Evolutionary conservation across 2,888 invertebrate species (phyloP).

Genomic region (Cerastis leucographa): DNA sequence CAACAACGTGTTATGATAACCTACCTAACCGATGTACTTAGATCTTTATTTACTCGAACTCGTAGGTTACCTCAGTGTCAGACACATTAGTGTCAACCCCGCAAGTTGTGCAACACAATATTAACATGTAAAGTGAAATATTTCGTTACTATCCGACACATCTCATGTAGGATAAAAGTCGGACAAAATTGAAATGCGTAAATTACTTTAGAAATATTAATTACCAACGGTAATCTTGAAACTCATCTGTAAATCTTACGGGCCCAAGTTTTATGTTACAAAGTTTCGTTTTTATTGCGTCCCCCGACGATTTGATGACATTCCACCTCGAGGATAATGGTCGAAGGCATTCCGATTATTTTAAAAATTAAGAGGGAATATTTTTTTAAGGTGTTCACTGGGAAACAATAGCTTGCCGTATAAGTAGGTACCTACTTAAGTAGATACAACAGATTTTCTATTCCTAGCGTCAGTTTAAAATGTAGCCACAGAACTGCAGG

Average conservation of each 20-base stretch:
- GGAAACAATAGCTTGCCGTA: slow-evolving; percentile 23
- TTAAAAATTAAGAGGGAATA: slow-evolving; percentile 32
- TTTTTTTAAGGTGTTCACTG: slow-evolving; percentile 4
- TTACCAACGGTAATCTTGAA: slow-evolving; percentile 63
- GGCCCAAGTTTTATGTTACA: slow-evolving; percentile 63
- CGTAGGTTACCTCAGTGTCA: slow-evolving; percentile 3
- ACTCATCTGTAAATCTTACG: slow-evolving; percentile 58
- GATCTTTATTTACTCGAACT: neutral
- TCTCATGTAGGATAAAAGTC: slow-evolving; percentile 45
- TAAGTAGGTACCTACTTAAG: neutral
- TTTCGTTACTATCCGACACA: slow-evolving; percentile 46
- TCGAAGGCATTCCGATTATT: slow-evolving; percentile 53
- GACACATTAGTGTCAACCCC: neutral
- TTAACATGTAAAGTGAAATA: slow-evolving; percentile 38
- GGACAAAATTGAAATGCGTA: slow-evolving; percentile 61
- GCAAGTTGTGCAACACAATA: slow-evolving; percentile 23
- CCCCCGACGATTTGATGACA: slow-evolving; percentile 59
- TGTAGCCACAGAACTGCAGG: neutral
- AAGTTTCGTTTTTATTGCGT: slow-evolving; percentile 62
- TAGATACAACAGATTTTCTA: neutral
- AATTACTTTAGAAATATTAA: slow-evolving; percentile 66
- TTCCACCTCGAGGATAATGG: slow-evolving; percentile 61
- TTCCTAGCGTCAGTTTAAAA: neutral
- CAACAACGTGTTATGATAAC: neutral
- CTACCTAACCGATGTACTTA: neutral